Conservation (phyloP, 2,113 vertebrate genomes). For the Montifringilla adamsi region DNA sequence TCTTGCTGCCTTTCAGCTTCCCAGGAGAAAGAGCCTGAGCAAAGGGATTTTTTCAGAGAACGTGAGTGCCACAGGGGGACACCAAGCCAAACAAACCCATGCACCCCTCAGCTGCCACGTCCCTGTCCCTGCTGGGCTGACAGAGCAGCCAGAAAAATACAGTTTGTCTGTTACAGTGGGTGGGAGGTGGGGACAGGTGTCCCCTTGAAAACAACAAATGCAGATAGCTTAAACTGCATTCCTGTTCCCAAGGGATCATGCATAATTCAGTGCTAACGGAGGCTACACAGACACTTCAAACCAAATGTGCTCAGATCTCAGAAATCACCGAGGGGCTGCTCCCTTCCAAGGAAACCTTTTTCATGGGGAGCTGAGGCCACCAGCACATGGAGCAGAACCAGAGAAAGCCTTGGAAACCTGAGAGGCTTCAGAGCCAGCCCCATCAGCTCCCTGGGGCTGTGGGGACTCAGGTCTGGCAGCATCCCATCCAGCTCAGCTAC, state of each 20-base stretch:
- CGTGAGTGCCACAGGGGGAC: too few species aligned
- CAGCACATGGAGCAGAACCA: accelerated
- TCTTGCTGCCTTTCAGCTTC: too few species aligned
- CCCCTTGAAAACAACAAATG: background rate
- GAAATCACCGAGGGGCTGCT: background rate
- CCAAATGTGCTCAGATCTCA: background rate
- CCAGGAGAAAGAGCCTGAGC: too few species aligned
- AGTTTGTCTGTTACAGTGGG: accelerated
- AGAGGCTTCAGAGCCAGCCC: background rate
- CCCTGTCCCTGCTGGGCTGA: background rate
- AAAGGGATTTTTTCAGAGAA: too few species aligned
- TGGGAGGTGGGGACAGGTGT: background rate
- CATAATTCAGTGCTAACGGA: background rate
- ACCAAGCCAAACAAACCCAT: accelerated
- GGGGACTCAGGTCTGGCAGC: accelerated
- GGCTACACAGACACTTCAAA: accelerated
- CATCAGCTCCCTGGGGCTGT: accelerated
- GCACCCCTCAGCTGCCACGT: background rate
- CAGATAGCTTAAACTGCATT: background rate
- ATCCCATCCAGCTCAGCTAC: accelerated
- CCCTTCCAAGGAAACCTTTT: background rate
- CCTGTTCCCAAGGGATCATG: background rate
- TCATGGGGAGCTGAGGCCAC: accelerated
- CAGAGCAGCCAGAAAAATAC: background rate
- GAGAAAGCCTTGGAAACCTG: background rate